phyloP scores from a whole-genome alignment of 2,113 vertebrate genomes.

The Petromus typicus region DNA sequence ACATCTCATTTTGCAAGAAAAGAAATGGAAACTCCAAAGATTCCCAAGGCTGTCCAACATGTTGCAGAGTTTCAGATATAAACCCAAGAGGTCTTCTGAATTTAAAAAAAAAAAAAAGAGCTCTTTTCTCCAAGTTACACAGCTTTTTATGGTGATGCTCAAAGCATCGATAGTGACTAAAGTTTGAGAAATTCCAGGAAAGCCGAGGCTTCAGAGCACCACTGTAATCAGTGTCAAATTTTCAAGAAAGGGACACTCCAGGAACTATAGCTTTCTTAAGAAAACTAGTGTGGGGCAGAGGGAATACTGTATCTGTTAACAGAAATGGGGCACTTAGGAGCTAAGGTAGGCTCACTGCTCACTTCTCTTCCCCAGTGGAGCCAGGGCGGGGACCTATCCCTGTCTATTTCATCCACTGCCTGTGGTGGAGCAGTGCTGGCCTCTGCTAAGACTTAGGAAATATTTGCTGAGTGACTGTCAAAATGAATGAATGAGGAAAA shows the following conservation, averaged over 20 bases:
- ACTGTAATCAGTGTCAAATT: not conserved
- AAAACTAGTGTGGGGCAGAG: not conserved
- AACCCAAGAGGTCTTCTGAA: not conserved
- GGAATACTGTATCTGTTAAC: not conserved
- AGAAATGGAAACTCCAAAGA: not conserved
- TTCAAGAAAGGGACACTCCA: not conserved
- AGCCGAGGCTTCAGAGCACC: not conserved
- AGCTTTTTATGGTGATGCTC: not conserved
- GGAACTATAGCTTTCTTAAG: not conserved
- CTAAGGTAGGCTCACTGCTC: not conserved
- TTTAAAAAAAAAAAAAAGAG: not conserved
- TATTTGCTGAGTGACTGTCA: not conserved
- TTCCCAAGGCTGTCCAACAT: not conserved
- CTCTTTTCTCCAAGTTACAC: not conserved
- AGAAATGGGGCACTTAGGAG: not conserved
- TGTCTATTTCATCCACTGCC: not conserved
- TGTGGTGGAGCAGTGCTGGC: fast-evolving
- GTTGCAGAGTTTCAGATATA: not conserved
- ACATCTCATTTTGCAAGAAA: constrained; percentile 2
- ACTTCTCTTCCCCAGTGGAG: not conserved
- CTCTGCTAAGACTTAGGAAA: no score
- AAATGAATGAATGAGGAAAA: not conserved
- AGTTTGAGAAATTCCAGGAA: not conserved
- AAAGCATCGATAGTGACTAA: not conserved
- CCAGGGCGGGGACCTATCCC: fast-evolving